Evolutionary conservation across 1,140 invertebrate species (phyloP), one percentile per base, ranked within the genome.

Genomic region (Antheraea mylitta): DNA sequence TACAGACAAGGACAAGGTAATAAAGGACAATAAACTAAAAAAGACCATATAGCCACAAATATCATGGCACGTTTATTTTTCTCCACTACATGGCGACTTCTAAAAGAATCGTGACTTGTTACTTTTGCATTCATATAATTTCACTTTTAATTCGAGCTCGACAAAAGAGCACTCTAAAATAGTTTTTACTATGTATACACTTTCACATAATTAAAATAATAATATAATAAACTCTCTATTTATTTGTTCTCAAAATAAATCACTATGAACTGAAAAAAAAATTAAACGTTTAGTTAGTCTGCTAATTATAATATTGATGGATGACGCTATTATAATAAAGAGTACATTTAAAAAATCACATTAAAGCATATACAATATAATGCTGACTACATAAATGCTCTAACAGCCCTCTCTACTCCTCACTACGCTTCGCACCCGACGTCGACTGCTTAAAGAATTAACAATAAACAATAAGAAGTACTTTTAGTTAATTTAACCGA

Each of bases 61-160:
- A 89, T 92, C 89, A 92, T 92, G 92, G 92, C 92, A 93, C 92
- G 91, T 92, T 93, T 92, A 92, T 93, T 93, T 91, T 90, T 92
- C 88, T 92, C 89, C 91, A 92, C 92, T 93, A 93, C 92, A 93
- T 93, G 92, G 92, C 91, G 90, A 92, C 86, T 87, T 92, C 91
- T 92, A 92, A 92, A 92, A 92, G 92, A 92, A 92, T 91, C 91
- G 85, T 92, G 90, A 91, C 90, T 92, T 86, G 86, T 90, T 90
- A 89, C 89, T 89, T 30, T 89, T 90, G 87, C 83, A 89, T 89
- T 87, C 83, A 90, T 85, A 89, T 87, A 91, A 73, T 85, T 86
- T 86, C 79, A 84, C 83, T 87, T 87, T 89, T 86, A 82, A 88
- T 82, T 90, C 86, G 85, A 86, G 80, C 88, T 84, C 88, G 78